Evolutionary conservation across 1,140 invertebrate species (phyloP), one percentile per base, ranked within the genome.

Genomic region (Drosophila pectinifera): DNA sequence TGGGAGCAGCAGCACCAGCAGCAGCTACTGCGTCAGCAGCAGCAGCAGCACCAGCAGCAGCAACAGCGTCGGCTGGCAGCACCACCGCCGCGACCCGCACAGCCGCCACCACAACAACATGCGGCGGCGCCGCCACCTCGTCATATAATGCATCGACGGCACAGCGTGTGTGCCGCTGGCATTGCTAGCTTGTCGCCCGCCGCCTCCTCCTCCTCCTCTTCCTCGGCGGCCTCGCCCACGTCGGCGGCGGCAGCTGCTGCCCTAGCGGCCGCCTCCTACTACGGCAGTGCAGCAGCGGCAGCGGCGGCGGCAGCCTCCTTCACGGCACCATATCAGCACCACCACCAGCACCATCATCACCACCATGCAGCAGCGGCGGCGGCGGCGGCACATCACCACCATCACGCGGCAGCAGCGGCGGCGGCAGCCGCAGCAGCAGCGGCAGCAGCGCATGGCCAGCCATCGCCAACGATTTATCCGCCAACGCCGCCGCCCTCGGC

Each of bases 381-480:
- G n/a, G 80, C 69, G 0, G 80, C 85, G 8, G 90, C 85, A 10
- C 49, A 53, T n/a, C 49, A 53, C 2, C 49, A 53, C 1, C 49
- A 53, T 4, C 49, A 53, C 1, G 43, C 48, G 0, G 46, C 31
- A 13, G 31, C 48, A 34, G 48, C 48, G 4, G 48, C 48, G 5
- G 48, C 48, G 20, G 49, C 48, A 7, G 48, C 31, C 5, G 49
- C 49, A 2, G 48, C 31, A 13, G 49, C 49, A 22, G 49, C 49
- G 10, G 16, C 41, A 10, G 31, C 49, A 14, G 49, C 31, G 3
- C 91, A 92, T 43, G 91, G 92, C 0, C 73, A 92, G 69, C 92
- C 92, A 2, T 92, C 92, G 48, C 91, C 92, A 18, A 92, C 92
- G 16, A 92, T 92, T 22, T 92, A 92, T 78, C 92, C 92, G 45